A percentile compares a stretch with the other conserved stretches of the same genome.
Conservation (phyloP, 2,113 vertebrate genomes). For the Corythoichthys haematopterus region DNA sequence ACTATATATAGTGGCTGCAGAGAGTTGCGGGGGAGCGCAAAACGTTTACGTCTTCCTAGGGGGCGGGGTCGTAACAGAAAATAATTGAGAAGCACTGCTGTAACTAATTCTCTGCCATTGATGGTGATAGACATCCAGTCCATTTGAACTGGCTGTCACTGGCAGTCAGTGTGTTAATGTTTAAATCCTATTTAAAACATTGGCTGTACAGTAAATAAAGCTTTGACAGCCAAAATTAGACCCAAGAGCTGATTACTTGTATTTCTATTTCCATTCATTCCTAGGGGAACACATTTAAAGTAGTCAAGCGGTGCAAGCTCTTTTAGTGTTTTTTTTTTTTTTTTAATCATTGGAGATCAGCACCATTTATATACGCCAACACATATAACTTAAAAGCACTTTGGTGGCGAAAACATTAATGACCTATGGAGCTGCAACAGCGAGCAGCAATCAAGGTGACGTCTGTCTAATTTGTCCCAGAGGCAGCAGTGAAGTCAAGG, state of each 20-base stretch:
- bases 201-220: neutral
- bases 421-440: slow-evolving; percentile 23
- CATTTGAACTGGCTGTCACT: no score
- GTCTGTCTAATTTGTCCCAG: slow-evolving; percentile 34
- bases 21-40: no score
- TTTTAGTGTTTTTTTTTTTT: neutral
- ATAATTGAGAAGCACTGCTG: no score
- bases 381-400: slow-evolving; percentile 10
- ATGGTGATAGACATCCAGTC: no score
- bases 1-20: no score
- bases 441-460: slow-evolving; percentile 55
- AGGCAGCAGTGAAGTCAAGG: slow-evolving; percentile 48
- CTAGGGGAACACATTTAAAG: neutral
- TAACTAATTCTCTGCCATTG: no score
- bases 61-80: no score
- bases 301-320: neutral
- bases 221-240: neutral
- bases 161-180: no score
- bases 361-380: slow-evolving; percentile 2
- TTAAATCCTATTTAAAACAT: no score
- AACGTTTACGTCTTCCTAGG: no score
- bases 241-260: neutral
- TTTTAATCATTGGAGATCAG: neutral
- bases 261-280: neutral
- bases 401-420: slow-evolving; percentile 8